Evolutionary conservation across 1,140 invertebrate genomes (phyloP), one percentile per base, ranked within the genome.

Genomic region (Mylabris phalerata): DNA sequence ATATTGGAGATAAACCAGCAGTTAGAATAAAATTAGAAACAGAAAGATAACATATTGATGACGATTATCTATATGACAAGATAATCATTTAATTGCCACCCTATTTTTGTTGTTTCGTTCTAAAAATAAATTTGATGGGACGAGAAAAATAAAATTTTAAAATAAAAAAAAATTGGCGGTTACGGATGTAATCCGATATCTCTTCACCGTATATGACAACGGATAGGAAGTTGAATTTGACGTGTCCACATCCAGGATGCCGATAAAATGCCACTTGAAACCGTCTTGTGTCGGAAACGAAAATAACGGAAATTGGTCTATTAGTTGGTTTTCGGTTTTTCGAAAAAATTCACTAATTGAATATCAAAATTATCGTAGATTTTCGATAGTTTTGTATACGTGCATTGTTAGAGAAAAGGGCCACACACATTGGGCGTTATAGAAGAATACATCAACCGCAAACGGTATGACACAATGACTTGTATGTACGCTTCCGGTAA

Each of bases 401-500:
- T 40, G 9, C 11, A 42, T 42, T n/a, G 9, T 19, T 19, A 19
- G n/a, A n/a, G n/a, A n/a, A 19, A 19, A 26, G 26, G 52, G 52
- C 52, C 52, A 48, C 52, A 55, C 52, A 44, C 52, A 55, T 43
- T 41, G 25, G 39, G 40, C 9, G 11, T 39, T 38, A 42, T n/a
- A n/a, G 41, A 10, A 42, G 9, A 42, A 10, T n/a, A 11, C 11
- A 39, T 51, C 39, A 41, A 51, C 49, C 49, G 49, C 49, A 38
- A 51, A n/a, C 32, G 13, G 49, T 39, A 26, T 55, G 52, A 55
- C 52, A 55, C 52, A 47, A 55, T 55, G 51, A 55, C 51, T 55
- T 45, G 51, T 45, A 55, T 38, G 46, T 55, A 32, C 19, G 41
- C 39, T 55, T 55, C 52, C 52, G 52, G 52, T 27, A 4, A 52